A percentile compares a stretch with the other conserved stretches of the same genome.
Conservation (phyloP, 2,888 invertebrate genomes). For the Candidula unifasciata region DNA sequence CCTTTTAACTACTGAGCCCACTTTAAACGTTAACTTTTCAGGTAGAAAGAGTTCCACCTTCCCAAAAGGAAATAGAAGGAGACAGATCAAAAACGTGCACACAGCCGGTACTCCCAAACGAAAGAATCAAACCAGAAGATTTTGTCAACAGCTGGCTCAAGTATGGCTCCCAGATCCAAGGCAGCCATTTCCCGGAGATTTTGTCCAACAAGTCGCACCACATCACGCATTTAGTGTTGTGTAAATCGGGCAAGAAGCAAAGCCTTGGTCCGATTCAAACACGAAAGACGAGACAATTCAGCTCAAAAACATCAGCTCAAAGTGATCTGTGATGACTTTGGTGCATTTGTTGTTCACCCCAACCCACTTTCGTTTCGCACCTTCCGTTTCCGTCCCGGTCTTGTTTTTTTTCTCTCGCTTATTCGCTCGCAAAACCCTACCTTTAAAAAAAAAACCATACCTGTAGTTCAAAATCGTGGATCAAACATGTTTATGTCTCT, state of each 20-base stretch:
- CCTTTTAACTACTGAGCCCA: no score
- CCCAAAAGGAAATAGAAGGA: conserved; percentile 15
- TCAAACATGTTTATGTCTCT: no score
- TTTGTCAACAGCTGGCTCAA: conserved; percentile 47
- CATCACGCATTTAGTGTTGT: not conserved
- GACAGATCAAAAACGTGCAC: conserved; percentile 1
- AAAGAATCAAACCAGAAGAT: conserved; percentile 39
- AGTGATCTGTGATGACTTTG: not conserved
- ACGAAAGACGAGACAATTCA: not conserved
- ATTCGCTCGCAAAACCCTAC: no score
- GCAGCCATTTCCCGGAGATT: conserved; percentile 45
- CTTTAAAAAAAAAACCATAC: no score
- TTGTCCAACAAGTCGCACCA: not conserved
- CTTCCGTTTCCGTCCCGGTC: no score
- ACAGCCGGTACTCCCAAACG: conserved; percentile 36
- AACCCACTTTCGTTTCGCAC: no score
- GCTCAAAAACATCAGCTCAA: not conserved
- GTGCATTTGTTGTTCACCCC: not conserved
- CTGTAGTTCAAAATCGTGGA: no score
- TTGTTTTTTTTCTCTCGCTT: no score
- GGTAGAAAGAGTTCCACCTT: conserved; percentile 13
- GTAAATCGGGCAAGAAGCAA: not conserved
- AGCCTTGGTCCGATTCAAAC: not conserved
- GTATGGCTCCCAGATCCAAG: conserved; percentile 39
- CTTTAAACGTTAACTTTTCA: not conserved